Base-by-base conservation (phyloP, 2,797 vertebrate genomes). In the Silurus aristotelis region DNA sequence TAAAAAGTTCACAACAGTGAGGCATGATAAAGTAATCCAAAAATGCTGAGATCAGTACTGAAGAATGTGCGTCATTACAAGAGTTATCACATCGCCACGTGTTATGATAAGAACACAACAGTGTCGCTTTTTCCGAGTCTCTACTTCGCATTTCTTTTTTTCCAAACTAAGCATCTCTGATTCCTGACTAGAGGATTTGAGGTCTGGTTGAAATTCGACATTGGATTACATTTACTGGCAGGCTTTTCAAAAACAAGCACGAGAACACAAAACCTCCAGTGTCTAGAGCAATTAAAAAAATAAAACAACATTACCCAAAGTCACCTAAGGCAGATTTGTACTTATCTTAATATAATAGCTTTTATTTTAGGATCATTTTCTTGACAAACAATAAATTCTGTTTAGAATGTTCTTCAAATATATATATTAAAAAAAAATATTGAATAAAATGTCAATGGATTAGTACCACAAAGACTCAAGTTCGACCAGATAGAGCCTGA, bases 251-350 rank as follows among this genome's bases (percentile, higher is more conserved):
- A 71, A 83, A 70, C 77, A 81, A 70, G 78, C 3, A 20, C 31
- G 9, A 48, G 19, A 85, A 46, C 46, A 79, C 80, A 89, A 78
- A 87, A 77, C 81, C 82, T 80, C 61, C 75, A n/a, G 73, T 87
- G 88, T 87, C 82, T 55, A 77, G 25, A 79, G 9, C 6, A 19
- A 43, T 73, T 20, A 66, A 66, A 13, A 61, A 6, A 38, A 76
- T 61, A 67, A 70, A 70, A 31, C 10, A 66, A 15, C 72, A 83
- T 67, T 64, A 83, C 84, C 63, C 68, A 60, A 25, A 82, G 84
- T 71, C 70, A 73, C 84, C 68, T n/a, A 22, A 63, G 61, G 63
- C 68, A 84, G 48, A 73, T 55, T 76, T 82, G 80, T 63, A 20
- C 73, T 68, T 19, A 84, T 81, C 72, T 75, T 80, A 27, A 20